Evolutionary conservation across 2,113 vertebrate species (phyloP), one percentile per base, ranked within the genome.

Genomic region (Oceanites oceanicus): DNA sequence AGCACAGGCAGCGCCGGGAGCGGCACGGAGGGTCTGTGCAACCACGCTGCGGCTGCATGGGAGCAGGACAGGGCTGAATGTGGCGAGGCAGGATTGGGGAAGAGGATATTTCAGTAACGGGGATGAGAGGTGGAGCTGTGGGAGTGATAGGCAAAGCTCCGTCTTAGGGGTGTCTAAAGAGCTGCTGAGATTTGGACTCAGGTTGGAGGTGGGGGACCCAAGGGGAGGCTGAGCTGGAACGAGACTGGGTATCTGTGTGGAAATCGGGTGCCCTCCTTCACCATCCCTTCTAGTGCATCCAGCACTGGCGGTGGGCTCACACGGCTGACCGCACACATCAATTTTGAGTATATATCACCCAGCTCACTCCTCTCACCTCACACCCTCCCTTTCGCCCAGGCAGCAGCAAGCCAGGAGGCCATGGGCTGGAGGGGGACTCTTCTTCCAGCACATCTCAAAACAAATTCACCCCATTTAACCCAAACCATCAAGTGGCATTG

Each of bases 211-310:
- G 67, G 19, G 26, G 49, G 22, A 32, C 3, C 5, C 23, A 4
- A 23, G 10, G 32, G 29, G 21, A 49, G 36, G 26, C n/a, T 47
- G 56, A n/a, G 66, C 10, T 5, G 82, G 85, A 30, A 13, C 45
- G 66, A 42, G n/a, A 44, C 49, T 45, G 74, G 47, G 5, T 67
- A 13, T 20, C 56, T 7, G 10, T 13, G 80, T 36, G 14, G 15
- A 45, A 67, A 66, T 5, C 0, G 0, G 42, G 34, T 6, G 1
- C 25, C 6, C 11, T 85, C 53, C 66, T 59, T 75, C 0, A 0
- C 36, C 40, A 11, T 22, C 63, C 42, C 88, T 66, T 13, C 45
- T 42, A 58, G 85, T n/a, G n/a, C 78, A 13, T 3, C 36, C 17
- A 9, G 42, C 4, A 3, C 4, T 4, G 65, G 85, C 2, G 3